Percentiles rank a stretch among this genome's conserved stretches.
Evolutionary conservation across 1,140 invertebrate species (phyloP).

Genomic region (Lethrus apterus): DNA sequence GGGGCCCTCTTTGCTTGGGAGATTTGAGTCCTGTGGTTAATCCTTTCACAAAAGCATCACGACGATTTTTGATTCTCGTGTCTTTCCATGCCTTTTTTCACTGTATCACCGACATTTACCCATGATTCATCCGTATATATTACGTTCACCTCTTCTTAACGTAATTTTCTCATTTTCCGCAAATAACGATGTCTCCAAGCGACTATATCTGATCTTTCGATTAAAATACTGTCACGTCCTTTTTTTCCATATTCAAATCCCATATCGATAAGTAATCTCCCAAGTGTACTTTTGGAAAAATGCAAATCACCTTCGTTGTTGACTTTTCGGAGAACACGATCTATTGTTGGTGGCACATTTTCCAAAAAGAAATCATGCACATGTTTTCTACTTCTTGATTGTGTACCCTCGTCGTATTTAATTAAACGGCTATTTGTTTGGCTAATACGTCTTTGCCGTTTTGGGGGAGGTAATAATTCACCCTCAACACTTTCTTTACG

Average conservation of each 20-base stretch:
- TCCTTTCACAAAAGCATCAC: background rate
- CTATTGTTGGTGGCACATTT: too few species aligned
- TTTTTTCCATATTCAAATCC: background rate
- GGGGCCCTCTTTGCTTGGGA: background rate
- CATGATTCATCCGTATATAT: background rate
- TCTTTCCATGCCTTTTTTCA: background rate
- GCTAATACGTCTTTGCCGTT: too few species aligned
- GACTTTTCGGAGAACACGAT: too few species aligned
- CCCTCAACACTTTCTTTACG: too few species aligned
- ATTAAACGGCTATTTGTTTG: too few species aligned
- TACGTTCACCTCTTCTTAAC: background rate
- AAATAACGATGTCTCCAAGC: conserved; percentile 1
- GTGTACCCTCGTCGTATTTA: too few species aligned
- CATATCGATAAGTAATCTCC: background rate
- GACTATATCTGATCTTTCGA: background rate
- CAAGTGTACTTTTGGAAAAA: background rate
- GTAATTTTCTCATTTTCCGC: background rate
- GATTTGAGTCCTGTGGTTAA: background rate
- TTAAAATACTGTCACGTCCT: background rate
- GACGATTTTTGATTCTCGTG: background rate
- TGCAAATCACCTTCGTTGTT: too few species aligned
- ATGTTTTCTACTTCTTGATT: too few species aligned
- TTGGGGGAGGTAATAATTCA: too few species aligned
- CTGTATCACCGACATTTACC: conserved; percentile 1
- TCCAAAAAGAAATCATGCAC: too few species aligned